Conservation (phyloP, 2,113 vertebrate genomes). For the Poicephalus meyeri region DNA sequence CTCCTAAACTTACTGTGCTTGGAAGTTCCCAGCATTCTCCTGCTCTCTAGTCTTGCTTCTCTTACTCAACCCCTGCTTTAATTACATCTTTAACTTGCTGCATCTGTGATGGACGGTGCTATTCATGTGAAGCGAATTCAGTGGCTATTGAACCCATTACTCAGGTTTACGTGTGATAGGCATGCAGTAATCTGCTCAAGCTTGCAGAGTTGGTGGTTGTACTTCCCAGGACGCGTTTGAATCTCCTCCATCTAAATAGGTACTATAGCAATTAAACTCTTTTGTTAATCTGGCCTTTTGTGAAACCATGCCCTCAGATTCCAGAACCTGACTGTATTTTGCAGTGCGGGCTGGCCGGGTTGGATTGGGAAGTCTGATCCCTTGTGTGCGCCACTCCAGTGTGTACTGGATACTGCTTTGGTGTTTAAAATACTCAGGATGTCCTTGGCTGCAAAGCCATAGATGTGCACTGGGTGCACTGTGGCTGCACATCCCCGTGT, state of each 20-base stretch:
- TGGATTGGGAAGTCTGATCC: neutral
- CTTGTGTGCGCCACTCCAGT: neutral
- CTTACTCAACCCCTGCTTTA: neutral
- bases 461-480: neutral
- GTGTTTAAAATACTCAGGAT: neutral
- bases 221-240: neutral
- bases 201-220: neutral
- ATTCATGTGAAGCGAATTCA: neutral
- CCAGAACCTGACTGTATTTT: neutral
- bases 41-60: neutral
- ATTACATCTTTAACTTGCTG: neutral
- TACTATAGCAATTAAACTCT: neutral
- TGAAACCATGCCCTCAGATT: neutral
- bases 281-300: neutral
- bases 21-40: neutral
- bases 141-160: neutral
- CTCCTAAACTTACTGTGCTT: neutral
- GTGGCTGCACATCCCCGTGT: constrained; percentile 33
- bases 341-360: fast-evolving
- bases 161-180: neutral
- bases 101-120: neutral
- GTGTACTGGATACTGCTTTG: neutral
- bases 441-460: neutral
- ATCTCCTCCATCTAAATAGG: neutral
- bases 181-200: neutral